Evolutionary conservation across 92 coral and sea anemone genomes (phyloP), one percentile per base, ranked within the genome.

Genomic region (Palythoa caribaeorum): DNA sequence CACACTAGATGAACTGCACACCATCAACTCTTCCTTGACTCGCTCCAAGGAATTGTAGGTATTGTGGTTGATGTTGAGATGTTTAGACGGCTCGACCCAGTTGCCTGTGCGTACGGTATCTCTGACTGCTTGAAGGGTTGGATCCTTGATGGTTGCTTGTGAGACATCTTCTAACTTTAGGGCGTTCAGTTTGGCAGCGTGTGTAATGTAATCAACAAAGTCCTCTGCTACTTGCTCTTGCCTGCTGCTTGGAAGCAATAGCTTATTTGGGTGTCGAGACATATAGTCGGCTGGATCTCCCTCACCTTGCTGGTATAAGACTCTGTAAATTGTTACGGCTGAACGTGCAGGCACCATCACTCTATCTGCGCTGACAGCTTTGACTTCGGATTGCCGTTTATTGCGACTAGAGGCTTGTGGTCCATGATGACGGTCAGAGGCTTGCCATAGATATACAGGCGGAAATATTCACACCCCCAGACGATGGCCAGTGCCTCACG

Each of bases 321-420:
- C 74, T 19, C 28, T 28, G 84, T 88, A 28, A 74, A 21, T 55
- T 88, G 89, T 80, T 91, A 74, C 11, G 28, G 28, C 28, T 28
- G 28, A 28, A 28, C 0, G 28, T 28, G 28, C 28, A 28, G 28
- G 28, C 28, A 28, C 28, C 28, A 28, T 28, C 28, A 28, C 28
- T 28, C 28, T 28, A 28, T 28, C 28, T 0, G 28, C 28, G 28
- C 28, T 28, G 28, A 28, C 28, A 28, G 28, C 28, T 84, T 83
- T 20, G 92, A 91, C 47, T 71, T 79, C 60, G 88, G 78, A 35
- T 89, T 88, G 73, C 44, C 71, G 78, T 62, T 88, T 50, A 79
- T 88, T 62, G 88, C n/a, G 51, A 83, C 88, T 35, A 93, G 89
- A 44, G 94, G 93, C 78, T 83, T 91, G 91, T 87, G 91, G 69